Percentiles rank a stretch among this genome's conserved stretches.
Evolutionary conservation across 2,797 vertebrate species (phyloP).

Genomic region (Crypturellus tataupa): DNA sequence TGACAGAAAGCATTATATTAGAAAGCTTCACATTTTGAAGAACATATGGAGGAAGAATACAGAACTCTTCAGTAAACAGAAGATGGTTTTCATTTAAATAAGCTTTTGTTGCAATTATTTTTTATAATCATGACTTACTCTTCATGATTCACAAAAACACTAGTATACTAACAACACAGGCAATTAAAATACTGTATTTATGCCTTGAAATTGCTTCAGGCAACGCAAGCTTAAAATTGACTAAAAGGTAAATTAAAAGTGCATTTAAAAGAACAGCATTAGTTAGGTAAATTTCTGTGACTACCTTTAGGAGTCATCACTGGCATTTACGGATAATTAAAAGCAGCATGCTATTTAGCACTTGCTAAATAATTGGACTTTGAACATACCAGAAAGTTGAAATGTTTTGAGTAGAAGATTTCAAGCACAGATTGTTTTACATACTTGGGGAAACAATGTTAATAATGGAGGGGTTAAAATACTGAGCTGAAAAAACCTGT

Average conservation of each 20-base stretch:
- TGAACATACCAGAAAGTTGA: neutral
- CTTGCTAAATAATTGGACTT: neutral
- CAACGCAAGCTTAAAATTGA: neutral
- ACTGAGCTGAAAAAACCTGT: neutral
- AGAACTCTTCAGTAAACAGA: neutral
- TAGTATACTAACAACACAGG: neutral
- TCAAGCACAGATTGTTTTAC: neutral
- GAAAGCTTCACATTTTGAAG: neutral
- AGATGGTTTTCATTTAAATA: neutral
- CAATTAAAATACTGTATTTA: neutral
- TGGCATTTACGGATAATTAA: neutral
- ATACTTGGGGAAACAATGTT: neutral
- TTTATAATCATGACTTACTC: neutral
- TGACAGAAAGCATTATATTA: neutral
- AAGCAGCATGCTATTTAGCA: neutral
- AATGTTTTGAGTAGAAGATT: neutral
- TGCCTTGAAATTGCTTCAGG: neutral
- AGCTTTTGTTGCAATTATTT: neutral
- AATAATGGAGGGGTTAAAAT: neutral
- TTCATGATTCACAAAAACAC: neutral
- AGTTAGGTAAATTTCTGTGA: neutral
- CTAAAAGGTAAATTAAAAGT: neutral
- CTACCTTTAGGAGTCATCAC: neutral
- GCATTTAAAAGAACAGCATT: neutral
- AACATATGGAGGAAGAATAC: neutral